phyloP scores from a whole-genome alignment of 2,888 invertebrate species.

The Limnephilus lunatus region DNA sequence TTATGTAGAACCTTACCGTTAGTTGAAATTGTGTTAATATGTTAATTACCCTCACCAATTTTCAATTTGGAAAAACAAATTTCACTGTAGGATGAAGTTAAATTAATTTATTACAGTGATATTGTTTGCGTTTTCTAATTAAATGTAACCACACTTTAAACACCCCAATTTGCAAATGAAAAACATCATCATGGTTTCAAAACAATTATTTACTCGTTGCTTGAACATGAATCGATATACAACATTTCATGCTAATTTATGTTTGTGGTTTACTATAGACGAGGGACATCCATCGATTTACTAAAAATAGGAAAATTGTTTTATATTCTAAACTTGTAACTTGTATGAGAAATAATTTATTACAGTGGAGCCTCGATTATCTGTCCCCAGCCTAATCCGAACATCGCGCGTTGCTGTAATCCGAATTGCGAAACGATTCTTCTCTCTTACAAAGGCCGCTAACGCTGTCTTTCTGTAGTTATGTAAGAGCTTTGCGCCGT shows the following conservation, averaged over 20 bases:
- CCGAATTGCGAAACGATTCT: too few relatives aligned
- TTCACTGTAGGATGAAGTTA: background rate
- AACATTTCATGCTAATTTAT: background rate
- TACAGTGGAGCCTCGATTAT: too few relatives aligned
- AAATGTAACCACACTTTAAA: slow-evolving; percentile 17
- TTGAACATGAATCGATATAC: background rate
- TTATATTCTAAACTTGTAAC: too few relatives aligned
- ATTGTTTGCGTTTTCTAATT: slow-evolving; percentile 24
- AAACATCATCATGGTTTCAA: slow-evolving; percentile 10
- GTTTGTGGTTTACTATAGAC: too few relatives aligned
- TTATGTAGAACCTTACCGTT: background rate
- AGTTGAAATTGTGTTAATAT: slow-evolving; percentile 21
- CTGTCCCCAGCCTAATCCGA: too few relatives aligned
- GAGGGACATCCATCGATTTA: background rate
- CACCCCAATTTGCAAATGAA: background rate
- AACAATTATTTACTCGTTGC: background rate
- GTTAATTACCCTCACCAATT: slow-evolving; percentile 21
- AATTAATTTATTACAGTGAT: slow-evolving; percentile 17
- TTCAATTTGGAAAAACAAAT: slow-evolving; percentile 32
- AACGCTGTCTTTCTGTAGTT: too few relatives aligned
- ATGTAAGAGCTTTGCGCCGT: too few relatives aligned
- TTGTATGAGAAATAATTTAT: too few relatives aligned
- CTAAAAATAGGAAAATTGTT: too few relatives aligned
- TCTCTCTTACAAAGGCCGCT: too few relatives aligned
- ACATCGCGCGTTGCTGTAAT: too few relatives aligned